Percentiles rank a stretch among this genome's conserved stretches.
Evolutionary conservation across 2,113 vertebrate species (phyloP).

Genomic region (Dermatemys mawii): DNA sequence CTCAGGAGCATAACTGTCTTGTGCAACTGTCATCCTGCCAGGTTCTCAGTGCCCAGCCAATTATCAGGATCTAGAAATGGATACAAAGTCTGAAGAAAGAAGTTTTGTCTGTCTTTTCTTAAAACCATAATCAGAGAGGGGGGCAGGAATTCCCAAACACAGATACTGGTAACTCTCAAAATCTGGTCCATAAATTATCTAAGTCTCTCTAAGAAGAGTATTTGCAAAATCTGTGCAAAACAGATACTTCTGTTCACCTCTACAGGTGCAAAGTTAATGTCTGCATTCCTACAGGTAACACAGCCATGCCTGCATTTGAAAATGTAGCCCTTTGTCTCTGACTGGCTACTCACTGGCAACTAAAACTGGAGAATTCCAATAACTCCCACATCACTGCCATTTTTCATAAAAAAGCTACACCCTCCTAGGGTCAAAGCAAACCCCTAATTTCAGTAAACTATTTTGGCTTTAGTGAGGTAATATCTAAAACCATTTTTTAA

Average conservation of each 20-base stretch:
- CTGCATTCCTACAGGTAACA: not conserved
- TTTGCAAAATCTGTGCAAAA: not conserved
- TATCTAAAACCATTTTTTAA: no score
- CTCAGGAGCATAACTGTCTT: not conserved
- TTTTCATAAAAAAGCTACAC: not conserved
- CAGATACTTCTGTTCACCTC: accelerated
- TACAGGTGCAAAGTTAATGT: not conserved
- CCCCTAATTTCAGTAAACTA: not conserved
- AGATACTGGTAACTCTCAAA: not conserved
- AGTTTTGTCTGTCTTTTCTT: not conserved
- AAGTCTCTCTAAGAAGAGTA: not conserved
- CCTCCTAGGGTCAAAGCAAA: not conserved
- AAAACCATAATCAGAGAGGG: not conserved
- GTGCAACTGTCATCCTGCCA: not conserved
- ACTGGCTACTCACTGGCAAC: not conserved
- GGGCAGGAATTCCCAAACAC: not conserved
- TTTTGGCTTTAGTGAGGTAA: not conserved
- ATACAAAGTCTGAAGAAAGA: not conserved
- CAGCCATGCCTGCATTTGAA: not conserved
- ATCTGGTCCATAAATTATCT: not conserved
- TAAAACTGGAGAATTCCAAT: not conserved
- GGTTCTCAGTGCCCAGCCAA: not conserved
- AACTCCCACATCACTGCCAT: not conserved
- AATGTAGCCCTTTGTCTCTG: accelerated
- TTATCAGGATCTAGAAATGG: not conserved